Evolutionary conservation across 1,140 invertebrate genomes (phyloP), one percentile per base, ranked within the genome.

Genomic region (Leptinotarsa lineolata): DNA sequence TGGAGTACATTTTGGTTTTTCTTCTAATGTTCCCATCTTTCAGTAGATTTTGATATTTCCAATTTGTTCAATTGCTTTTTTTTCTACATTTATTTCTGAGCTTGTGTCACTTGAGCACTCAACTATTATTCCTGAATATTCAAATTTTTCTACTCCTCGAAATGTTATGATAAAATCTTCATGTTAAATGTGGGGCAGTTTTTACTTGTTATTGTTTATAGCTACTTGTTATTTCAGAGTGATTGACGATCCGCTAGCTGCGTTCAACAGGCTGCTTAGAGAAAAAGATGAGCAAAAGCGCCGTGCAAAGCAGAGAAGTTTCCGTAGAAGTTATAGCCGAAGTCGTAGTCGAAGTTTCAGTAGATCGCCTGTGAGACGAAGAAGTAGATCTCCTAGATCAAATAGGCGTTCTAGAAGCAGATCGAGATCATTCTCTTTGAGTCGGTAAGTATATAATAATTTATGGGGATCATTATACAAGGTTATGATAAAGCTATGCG

Each of bases 171-270:
- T 22, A 2, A 39, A 39, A 39, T 39, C 8, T 39, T 39, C 30
- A n/a, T 39, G 30, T 39, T 30, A 39, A 3, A 6, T 39, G 11
- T 39, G 30, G 30, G 30, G 8, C 30, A 39, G 30, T 39, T 6
- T 39, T 39, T 39, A 39, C 30, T 22, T 39, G 30, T 39, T 39
- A 39, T 39, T 30, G 30, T 30, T 39, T 39, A 39, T 11, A 39
- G 5, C 16, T 16, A 54, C n/a, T 54, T 18, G 13, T 72, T 44
- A 67, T 70, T 85, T 59, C 78, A 92, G 91, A 22, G 86, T 89
- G n/a, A 92, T 92, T 67, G 91, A 94, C 80, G 93, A 95, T 85
- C 92, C 93, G 12, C 82, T 95, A 76, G 93, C 94, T 82, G 93
- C 92, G 65, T 96, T 96, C 84, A 91, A 95, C 81, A 86, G 93